A percentile compares a stretch with the other conserved stretches of the same genome.
phyloP scores from a whole-genome alignment of 2,113 vertebrate genomes.

The Scopus umbretta region DNA sequence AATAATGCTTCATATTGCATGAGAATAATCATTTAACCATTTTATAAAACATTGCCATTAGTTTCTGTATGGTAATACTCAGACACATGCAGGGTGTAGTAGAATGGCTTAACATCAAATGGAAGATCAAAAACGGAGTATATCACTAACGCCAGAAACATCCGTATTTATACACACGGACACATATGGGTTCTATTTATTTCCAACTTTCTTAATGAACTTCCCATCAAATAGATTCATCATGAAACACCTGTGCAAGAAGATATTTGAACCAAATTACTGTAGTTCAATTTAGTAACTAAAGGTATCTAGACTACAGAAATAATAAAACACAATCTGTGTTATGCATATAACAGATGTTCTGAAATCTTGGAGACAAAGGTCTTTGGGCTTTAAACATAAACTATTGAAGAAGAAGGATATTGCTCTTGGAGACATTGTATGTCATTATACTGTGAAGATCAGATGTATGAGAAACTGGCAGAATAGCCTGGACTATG shows the following conservation, averaged over 20 bases:
- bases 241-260: not conserved
- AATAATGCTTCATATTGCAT: not conserved
- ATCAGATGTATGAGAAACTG: not conserved
- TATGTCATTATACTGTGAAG: not conserved
- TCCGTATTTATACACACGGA: not conserved
- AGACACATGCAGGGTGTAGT: not conserved
- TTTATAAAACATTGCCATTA: not conserved
- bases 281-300: not conserved
- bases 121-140: not conserved
- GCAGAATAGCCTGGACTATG: not conserved
- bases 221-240: not conserved
- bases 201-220: not conserved
- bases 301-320: not conserved
- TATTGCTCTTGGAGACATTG: not conserved
- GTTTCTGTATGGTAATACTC: not conserved
- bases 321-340: not conserved
- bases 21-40: not conserved
- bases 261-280: not conserved
- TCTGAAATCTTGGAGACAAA: not conserved
- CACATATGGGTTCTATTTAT: not conserved
- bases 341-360: not conserved
- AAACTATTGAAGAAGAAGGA: not conserved
- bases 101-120: not conserved
- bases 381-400: not conserved
- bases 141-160: not conserved